Evolutionary conservation across 2,888 invertebrate species (phyloP), one percentile per base, ranked within the genome.

Genomic region (Acanthacorydalis orientalis): DNA sequence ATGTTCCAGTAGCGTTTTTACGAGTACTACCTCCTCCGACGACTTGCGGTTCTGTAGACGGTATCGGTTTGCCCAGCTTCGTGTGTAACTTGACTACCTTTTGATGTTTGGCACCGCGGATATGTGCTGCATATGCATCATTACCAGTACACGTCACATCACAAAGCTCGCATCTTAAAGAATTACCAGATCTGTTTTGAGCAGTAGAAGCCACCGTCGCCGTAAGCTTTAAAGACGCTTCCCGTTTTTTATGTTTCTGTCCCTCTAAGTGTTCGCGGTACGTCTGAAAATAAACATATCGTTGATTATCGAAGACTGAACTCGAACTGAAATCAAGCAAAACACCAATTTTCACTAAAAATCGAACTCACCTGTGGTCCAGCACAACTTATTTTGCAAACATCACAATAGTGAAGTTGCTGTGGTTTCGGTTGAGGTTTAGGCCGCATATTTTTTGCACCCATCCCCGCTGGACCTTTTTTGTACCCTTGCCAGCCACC

Each of bases 161-260:
- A 60, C 98, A 98, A 51, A 98, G 76, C 67, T 97, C 96, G 69
- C 98, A 98, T 54, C 93, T 81, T 59, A 92, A 69, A 16, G 84
- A 82, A 57, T 75, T 78, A 45, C 79, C 75, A 31, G 77, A 72
- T 44, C 77, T 69, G 56, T 80, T 70, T 57, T 75, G 65, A 56
- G 75, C 72, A 53, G 77, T 76, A 57, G 75, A 69, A 56, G 79
- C 68, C 52, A 79, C 72, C 60, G 73, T 73, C 11, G 74, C 74
- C 31, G 78, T 78, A 62, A 80, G 76, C 63, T 88, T 88, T 31
- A 81, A 71, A 10, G 85, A 81, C 1, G 84, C 89, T 65, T 96
- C 97, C 65, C 96, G 91, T 74, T 96, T 97, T 75, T 97, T 97
- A 70, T 98, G 98, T 67, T 93, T 92, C 68, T 96, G 95, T 0